Evolutionary conservation across 2,888 invertebrate genomes (phyloP).

Genomic region (Polydrusus tereticollis): DNA sequence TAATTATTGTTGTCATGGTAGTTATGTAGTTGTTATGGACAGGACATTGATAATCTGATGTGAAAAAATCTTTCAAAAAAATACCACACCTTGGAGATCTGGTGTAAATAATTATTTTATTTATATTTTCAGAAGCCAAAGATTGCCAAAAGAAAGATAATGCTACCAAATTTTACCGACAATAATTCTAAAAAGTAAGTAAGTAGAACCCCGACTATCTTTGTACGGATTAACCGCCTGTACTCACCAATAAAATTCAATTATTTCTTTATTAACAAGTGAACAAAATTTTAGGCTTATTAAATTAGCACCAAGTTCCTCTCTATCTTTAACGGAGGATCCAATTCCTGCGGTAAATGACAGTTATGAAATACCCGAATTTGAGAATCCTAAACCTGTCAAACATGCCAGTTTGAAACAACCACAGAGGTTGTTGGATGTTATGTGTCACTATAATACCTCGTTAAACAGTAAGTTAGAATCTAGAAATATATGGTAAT

Average conservation of each 20-base stretch:
- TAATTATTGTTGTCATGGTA: no score
- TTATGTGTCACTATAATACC: slow-evolving; percentile 64
- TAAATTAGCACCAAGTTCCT: slow-evolving; percentile 50
- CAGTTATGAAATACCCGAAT: neutral
- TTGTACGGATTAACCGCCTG: neutral
- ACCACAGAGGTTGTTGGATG: slow-evolving; percentile 58
- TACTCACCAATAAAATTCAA: neutral
- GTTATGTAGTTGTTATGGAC: no score
- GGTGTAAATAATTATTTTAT: neutral
- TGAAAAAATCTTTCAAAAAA: no score
- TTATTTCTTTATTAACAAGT: neutral
- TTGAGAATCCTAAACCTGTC: neutral
- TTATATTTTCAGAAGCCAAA: slow-evolving; percentile 45
- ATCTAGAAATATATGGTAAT: no score
- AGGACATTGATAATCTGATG: no score
- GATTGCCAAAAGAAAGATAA: slow-evolving; percentile 53
- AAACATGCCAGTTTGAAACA: neutral
- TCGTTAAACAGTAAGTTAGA: slow-evolving; percentile 61
- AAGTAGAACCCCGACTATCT: no score
- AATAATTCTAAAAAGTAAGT: slow-evolving; percentile 55
- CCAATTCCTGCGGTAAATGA: slow-evolving; percentile 23
- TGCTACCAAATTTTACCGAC: slow-evolving; percentile 53
- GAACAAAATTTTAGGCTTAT: slow-evolving; percentile 49
- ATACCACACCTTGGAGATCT: neutral
- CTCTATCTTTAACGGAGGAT: slow-evolving; percentile 52